Evolutionary conservation across 2,888 invertebrate species (phyloP), one percentile per base, ranked within the genome.

Genomic region (Meiosimyza platycephala): DNA sequence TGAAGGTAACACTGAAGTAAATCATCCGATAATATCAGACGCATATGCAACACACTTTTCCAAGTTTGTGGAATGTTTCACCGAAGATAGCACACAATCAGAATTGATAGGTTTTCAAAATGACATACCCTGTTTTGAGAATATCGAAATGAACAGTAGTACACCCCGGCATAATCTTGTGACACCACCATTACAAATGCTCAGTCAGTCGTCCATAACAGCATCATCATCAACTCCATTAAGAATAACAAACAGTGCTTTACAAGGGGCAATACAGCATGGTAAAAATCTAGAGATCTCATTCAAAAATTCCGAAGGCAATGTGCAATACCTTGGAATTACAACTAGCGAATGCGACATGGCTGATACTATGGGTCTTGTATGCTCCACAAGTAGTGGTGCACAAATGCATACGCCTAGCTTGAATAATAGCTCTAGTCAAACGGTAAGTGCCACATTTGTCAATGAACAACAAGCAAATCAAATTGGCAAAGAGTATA

Each of bases 71-170:
- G 78, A 78, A 48, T 76, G 77, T 55, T 78, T 79, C 73, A 79
- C 77, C 67, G 83, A 80, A 54, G 83, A 83, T 60, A 79, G 77
- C 62, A 79, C 76, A 3, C 78, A 85, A 77, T 74, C 79, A 16
- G 85, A 83, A 57, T 74, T 84, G 47, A 84, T 84, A 63, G 84
- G 82, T 22, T 84, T 85, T 66, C 84, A 84, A 72, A 84, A 84
- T 73, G 82, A 84, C 74, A 85, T 84, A 78, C 84, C 84, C 11
- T 84, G 84, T 51, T 84, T 84, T 74, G 83, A 85, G 71, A 84
- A 81, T 15, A 84, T 84, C 12, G 84, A 80, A 12, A 63, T 79
- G 68, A 59, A 11, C 76, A 4, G 59, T 77, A 1, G 80, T 76
- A 70, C 71, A 22, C 59, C 71, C 33, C 55, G 65, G 12, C 64